Percentiles rank a stretch among this genome's conserved stretches.
Conservation (phyloP, 2,888 invertebrate species). For the Ectemnius cavifrons region DNA sequence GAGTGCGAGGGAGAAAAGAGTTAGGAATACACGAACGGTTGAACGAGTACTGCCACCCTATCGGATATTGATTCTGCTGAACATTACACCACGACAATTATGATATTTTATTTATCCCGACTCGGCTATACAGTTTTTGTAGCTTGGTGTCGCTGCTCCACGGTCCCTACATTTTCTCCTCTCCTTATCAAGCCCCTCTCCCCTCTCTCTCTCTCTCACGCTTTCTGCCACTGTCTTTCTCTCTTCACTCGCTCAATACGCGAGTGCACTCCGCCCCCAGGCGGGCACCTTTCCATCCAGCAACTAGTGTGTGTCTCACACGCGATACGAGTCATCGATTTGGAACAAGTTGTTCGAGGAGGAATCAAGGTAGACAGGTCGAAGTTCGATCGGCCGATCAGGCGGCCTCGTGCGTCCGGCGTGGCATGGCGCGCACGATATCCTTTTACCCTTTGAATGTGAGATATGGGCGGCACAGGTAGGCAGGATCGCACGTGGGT, state of each 20-base stretch:
- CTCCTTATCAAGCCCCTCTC: slow-evolving; percentile 2
- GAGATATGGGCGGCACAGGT: slow-evolving; percentile 7
- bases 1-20: slow-evolving; percentile 18
- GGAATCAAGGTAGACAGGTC: too few relatives aligned
- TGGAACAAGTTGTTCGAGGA: too few relatives aligned
- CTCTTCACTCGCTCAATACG: slow-evolving; percentile 19
- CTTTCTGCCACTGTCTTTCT: background rate
- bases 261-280: slow-evolving; percentile 11
- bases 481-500: slow-evolving; percentile 27
- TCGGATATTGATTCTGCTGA: slow-evolving; percentile 53
- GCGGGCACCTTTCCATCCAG: background rate
- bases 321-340: too few relatives aligned
- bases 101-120: slow-evolving; percentile 61
- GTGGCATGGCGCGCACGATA: too few relatives aligned
- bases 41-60: slow-evolving; percentile 34
- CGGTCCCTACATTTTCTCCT: slow-evolving; percentile 1
- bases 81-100: slow-evolving; percentile 52
- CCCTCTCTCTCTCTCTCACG: background rate
- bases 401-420: too few relatives aligned
- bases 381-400: too few relatives aligned
- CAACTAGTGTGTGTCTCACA: too few relatives aligned
- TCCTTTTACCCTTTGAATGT: too few relatives aligned
- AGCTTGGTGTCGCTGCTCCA: slow-evolving; percentile 12
- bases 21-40: slow-evolving; percentile 11
- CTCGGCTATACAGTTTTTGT: slow-evolving; percentile 40